Conservation (phyloP, 92 coral and sea anemone species). For the Siderastrea radians region DNA sequence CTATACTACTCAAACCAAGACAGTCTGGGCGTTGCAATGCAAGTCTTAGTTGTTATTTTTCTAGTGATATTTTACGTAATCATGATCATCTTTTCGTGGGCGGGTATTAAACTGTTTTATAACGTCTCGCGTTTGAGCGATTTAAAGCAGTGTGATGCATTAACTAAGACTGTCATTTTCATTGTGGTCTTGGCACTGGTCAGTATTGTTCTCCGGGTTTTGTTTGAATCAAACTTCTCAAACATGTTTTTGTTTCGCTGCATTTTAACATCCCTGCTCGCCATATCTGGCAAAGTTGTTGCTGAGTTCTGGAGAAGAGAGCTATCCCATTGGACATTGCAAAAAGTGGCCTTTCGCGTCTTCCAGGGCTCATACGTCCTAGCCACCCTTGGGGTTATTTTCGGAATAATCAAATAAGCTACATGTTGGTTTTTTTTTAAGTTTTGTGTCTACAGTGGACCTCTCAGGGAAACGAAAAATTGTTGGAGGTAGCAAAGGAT, state of each 20-base stretch:
- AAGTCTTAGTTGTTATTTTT: constrained; percentile 54
- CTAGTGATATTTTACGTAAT: constrained; percentile 69
- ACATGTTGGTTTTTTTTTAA: too few species aligned
- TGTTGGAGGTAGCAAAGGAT: too few species aligned
- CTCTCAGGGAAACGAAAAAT: too few species aligned
- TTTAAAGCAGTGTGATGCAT: constrained; percentile 50
- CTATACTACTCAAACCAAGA: constrained; percentile 22
- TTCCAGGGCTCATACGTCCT: constrained; percentile 77
- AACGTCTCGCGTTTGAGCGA: constrained; percentile 31
- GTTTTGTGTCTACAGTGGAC: too few species aligned
- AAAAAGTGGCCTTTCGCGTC: constrained; percentile 56
- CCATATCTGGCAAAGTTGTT: constrained; percentile 71
- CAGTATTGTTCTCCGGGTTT: constrained; percentile 65
- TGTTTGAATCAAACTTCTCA: constrained; percentile 70
- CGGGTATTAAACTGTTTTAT: constrained; percentile 69
- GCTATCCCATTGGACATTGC: constrained; percentile 33
- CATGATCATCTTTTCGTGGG: constrained; percentile 75
- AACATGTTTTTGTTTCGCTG: constrained; percentile 80
- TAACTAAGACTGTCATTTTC: constrained; percentile 63
- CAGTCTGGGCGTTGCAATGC: constrained; percentile 21
- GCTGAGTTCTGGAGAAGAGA: constrained; percentile 46
- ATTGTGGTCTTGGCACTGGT: constrained; percentile 27
- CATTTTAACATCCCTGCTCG: constrained; percentile 71
- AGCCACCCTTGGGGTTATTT: constrained; percentile 45
- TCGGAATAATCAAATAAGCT: too few species aligned